Conservation (phyloP, 2,797 vertebrate genomes). For the Anas flavirostris region DNA sequence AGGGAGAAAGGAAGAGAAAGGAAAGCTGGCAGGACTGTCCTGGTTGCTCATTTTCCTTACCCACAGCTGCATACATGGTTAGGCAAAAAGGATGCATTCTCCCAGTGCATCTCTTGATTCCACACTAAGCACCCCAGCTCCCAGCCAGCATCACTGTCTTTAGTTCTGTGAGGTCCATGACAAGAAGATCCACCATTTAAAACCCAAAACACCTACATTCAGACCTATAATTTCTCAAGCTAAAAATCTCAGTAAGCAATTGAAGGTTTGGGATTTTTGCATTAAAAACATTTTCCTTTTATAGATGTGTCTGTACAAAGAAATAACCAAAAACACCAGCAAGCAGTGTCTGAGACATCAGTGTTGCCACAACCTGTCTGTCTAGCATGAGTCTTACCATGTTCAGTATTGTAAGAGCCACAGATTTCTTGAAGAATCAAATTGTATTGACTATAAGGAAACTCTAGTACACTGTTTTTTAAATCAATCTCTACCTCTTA, state of each 20-base stretch:
- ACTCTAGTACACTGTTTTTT: not conserved
- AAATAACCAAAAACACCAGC: not conserved
- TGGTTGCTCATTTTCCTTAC: not conserved
- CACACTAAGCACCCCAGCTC: not conserved
- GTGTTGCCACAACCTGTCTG: not conserved
- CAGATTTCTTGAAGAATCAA: not conserved
- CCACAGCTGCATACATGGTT: not conserved
- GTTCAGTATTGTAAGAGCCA: slow-evolving; percentile 25
- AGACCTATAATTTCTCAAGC: not conserved
- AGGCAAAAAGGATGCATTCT: not conserved
- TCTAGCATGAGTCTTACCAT: not conserved
- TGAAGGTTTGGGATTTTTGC: not conserved
- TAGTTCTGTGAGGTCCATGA: not conserved
- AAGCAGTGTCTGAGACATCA: not conserved
- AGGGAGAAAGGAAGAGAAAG: not conserved
- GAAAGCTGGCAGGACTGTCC: not conserved
- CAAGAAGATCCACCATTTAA: not conserved
- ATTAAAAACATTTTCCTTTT: not conserved
- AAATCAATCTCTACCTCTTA: not conserved
- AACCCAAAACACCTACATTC: not conserved
- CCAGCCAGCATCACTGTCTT: not conserved
- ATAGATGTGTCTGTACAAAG: not conserved
- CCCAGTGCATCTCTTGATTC: not conserved
- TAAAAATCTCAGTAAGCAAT: not conserved
- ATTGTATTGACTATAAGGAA: not conserved